These are phyloP conservation scores for Parnassius mnemosyne DNA, from an alignment of 2,888 invertebrate genomes.

Conservation along the genomic window DNA sequence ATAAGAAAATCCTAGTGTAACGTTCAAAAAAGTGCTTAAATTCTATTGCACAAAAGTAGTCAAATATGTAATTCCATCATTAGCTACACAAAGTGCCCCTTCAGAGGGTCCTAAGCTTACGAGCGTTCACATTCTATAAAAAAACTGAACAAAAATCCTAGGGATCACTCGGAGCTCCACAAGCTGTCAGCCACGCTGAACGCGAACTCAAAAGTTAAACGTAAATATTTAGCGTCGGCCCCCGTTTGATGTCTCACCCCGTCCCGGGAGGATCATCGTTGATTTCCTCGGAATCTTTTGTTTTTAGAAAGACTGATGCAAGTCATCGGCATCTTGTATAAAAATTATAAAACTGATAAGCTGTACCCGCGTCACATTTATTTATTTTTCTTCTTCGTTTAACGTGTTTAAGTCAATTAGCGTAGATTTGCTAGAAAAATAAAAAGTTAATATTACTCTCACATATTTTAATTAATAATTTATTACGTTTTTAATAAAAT, in stretches of 20 bases:
- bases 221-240: constrained; percentile 6
- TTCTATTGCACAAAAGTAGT: no score
- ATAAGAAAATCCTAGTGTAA: no score
- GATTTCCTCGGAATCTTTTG: not conserved
- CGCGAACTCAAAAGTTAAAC: constrained; percentile 3
- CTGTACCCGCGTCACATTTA: no score
- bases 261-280: constrained; percentile 1
- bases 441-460: no score
- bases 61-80: constrained; percentile 3
- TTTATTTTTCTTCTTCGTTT: no score
- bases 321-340: not conserved
- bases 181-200: constrained; percentile 2
- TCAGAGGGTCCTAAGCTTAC: not conserved
- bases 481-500: no score
- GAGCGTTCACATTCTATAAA: constrained; percentile 5
- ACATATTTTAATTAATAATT: no score
- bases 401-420: no score
- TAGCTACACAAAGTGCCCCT: not conserved
- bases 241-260: constrained; percentile 12
- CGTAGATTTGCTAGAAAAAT: no score
- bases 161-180: constrained; percentile 9
- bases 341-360: not conserved
- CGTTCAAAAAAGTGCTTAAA: no score
- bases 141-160: constrained; percentile 15
- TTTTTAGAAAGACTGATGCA: not conserved